Conservation (phyloP, 2,888 invertebrate species). For the Cremastobaeus sp. region DNA sequence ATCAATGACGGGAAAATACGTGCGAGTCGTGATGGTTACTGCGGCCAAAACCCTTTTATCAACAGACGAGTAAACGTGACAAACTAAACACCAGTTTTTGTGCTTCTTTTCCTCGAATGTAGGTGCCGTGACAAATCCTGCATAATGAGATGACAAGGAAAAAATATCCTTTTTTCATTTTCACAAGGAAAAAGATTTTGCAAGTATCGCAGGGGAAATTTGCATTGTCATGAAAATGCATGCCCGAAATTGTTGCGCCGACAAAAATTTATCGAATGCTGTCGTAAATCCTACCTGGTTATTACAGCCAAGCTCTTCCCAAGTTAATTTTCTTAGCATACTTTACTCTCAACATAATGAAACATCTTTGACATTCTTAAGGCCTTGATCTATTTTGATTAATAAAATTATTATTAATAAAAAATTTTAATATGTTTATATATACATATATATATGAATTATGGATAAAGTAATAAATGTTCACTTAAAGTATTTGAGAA, state of each 20-base stretch:
- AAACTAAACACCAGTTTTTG: slow-evolving; percentile 51
- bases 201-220: slow-evolving; percentile 33
- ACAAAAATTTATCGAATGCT: slow-evolving; percentile 34
- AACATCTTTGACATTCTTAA: too few species aligned
- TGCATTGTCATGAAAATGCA: slow-evolving; percentile 49
- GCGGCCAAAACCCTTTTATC: slow-evolving; percentile 50
- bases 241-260: slow-evolving; percentile 20
- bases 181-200: slow-evolving; percentile 9
- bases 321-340: too few species aligned
- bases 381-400: too few species aligned
- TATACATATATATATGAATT: too few species aligned
- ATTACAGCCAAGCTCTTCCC: too few species aligned
- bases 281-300: too few species aligned
- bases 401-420: too few species aligned
- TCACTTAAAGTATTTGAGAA: too few species aligned
- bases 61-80: slow-evolving; percentile 46
- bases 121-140: slow-evolving; percentile 29
- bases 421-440: too few species aligned
- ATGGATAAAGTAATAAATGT: too few species aligned
- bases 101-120: slow-evolving; percentile 21
- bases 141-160: slow-evolving; percentile 23
- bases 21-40: slow-evolving; percentile 55
- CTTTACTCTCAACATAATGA: too few species aligned
- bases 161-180: background rate
- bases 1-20: slow-evolving; percentile 61